A percentile compares a stretch with the other conserved stretches of the same genome.
Conservation (phyloP, 2,797 vertebrate genomes). For the Euphonia xanthogaster region DNA sequence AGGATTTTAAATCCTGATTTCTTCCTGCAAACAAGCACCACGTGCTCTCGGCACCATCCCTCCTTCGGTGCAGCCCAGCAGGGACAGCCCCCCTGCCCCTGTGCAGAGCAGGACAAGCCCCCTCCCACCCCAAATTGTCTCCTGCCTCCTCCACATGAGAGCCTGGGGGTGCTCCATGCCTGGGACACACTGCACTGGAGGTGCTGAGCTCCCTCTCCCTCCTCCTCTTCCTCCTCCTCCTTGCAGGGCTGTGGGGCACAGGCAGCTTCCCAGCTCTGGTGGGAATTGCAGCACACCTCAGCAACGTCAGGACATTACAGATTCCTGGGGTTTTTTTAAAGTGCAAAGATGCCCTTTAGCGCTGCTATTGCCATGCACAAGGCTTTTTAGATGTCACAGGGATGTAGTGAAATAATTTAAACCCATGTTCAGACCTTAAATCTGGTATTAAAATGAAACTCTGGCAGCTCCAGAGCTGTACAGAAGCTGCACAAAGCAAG, state of each 20-base stretch:
- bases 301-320: background rate
- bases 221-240: background rate
- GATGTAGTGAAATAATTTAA: constrained; percentile 27
- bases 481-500: background rate
- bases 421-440: background rate
- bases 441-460: background rate
- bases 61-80: rapidly evolving
- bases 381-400: background rate
- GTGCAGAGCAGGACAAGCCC: rapidly evolving
- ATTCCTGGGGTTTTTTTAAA: background rate
- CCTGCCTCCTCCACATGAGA: rapidly evolving
- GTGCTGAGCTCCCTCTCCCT: background rate
- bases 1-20: background rate
- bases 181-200: background rate
- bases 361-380: background rate
- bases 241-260: background rate
- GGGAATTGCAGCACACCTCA: background rate
- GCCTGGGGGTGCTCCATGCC: rapidly evolving
- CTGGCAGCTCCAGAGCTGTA: background rate
- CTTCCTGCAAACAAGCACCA: background rate
- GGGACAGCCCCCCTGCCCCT: background rate
- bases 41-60: rapidly evolving
- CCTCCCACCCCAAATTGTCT: background rate
- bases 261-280: background rate
- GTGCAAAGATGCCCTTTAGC: background rate